Percentiles rank a stretch among this genome's conserved stretches.
Conservation (phyloP, 2,113 vertebrate genomes). For the Bucco capensis region DNA sequence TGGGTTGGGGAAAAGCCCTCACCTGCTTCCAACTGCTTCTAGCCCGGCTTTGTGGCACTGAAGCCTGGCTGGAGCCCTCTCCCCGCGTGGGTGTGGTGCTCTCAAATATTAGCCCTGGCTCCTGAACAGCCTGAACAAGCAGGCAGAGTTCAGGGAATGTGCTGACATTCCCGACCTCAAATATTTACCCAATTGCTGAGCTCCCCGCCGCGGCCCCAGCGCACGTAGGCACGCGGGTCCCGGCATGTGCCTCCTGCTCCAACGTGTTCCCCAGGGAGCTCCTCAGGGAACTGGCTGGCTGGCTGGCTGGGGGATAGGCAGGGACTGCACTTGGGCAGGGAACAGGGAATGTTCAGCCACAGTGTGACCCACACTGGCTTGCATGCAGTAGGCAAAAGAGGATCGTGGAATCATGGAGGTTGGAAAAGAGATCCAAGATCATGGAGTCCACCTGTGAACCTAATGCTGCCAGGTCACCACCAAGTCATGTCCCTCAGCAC, state of each 20-base stretch:
- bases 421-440: no score
- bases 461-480: no score
- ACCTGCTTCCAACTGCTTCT: background rate
- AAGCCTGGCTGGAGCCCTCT: conserved; percentile 11
- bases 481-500: no score
- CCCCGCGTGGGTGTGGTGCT: conserved; percentile 22
- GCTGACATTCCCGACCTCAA: conserved; percentile 58
- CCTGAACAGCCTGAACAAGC: conserved; percentile 60
- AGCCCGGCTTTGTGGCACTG: background rate
- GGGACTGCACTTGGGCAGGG: background rate
- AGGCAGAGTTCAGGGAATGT: conserved; percentile 57
- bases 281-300: no score
- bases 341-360: background rate
- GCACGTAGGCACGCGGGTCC: conserved; percentile 33
- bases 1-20: background rate
- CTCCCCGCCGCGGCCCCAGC: background rate
- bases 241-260: conserved; percentile 1
- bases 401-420: no score
- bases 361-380: rapidly evolving
- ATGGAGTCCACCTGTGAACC: no score
- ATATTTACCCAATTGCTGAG: conserved; percentile 42
- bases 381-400: rapidly evolving
- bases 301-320: background rate
- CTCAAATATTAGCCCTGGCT: conserved; percentile 65
- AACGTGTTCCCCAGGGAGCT: no score